These are phyloP conservation scores for Ferrisia virgata DNA, from an alignment of 2,888 invertebrate species.

Conservation along the genomic window DNA sequence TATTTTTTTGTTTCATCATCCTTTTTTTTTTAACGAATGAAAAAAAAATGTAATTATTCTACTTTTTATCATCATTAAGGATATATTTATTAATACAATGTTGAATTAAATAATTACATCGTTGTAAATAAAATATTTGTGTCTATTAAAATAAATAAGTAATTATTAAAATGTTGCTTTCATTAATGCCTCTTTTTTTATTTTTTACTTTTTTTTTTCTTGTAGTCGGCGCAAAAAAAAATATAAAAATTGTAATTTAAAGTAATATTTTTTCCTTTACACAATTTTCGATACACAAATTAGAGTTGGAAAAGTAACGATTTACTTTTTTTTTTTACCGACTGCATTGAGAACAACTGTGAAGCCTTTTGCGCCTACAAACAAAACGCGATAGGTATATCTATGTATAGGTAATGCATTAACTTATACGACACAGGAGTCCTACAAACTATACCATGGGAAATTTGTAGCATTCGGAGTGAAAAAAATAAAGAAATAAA, in stretches of 20 bases:
- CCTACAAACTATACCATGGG: neutral
- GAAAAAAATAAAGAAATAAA: slow-evolving; percentile 24
- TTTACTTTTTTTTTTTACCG: too few relatives aligned
- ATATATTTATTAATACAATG: neutral
- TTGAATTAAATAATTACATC: slow-evolving; percentile 11
- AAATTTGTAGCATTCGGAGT: neutral
- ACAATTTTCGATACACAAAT: too few relatives aligned
- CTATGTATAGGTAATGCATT: neutral
- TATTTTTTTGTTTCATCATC: slow-evolving; percentile 20
- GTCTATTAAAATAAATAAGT: slow-evolving; percentile 28
- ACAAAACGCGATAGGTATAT: neutral
- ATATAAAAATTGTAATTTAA: too few relatives aligned
- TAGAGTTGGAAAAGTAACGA: too few relatives aligned
- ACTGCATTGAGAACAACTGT: neutral
- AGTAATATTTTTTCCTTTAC: too few relatives aligned
- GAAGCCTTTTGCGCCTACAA: neutral
- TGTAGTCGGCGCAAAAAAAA: neutral
- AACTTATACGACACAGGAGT: neutral
- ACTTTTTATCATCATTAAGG: neutral
- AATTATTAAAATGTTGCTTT: neutral
- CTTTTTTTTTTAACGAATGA: neutral
- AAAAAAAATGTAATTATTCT: slow-evolving; percentile 25
- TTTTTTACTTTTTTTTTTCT: too few relatives aligned
- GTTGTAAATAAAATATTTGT: slow-evolving; percentile 29
- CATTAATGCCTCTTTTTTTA: neutral